These are phyloP conservation scores for Pristionchus arcanus DNA, from an alignment of 2,888 invertebrate species.

Conservation along the genomic window DNA sequence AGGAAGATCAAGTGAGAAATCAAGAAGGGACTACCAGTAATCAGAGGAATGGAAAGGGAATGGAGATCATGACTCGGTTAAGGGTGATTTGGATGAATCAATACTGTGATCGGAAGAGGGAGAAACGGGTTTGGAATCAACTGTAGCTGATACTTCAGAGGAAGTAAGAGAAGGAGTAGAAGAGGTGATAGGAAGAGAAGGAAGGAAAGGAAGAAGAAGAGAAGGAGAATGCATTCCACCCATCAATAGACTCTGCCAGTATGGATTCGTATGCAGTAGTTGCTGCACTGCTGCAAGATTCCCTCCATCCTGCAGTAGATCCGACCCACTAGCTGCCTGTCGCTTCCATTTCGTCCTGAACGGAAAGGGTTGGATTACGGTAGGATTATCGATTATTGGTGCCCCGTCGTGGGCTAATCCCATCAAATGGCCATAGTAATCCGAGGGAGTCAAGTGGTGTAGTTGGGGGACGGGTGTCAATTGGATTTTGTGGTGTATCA, in stretches of 20 bases:
- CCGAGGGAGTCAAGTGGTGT: conserved; percentile 27
- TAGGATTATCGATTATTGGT: conserved; percentile 36
- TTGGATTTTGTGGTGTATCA: not conserved
- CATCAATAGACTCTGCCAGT: conserved; percentile 13
- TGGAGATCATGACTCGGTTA: not conserved
- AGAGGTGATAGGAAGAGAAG: not conserved
- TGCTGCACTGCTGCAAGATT: conserved; percentile 41
- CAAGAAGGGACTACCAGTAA: conserved; percentile 23
- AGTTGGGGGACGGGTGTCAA: not conserved
- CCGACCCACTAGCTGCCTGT: conserved; percentile 1
- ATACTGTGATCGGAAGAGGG: not conserved
- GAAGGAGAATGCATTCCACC: not conserved
- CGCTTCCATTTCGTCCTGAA: conserved; percentile 47
- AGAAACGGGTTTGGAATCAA: conserved; percentile 26
- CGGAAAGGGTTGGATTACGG: conserved; percentile 13
- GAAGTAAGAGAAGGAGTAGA: not conserved
- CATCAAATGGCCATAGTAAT: not conserved
- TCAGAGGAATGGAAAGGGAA: not conserved
- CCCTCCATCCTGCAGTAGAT: not conserved
- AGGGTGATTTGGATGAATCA: not conserved
- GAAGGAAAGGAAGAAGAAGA: conserved; percentile 6
- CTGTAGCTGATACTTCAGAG: not conserved
- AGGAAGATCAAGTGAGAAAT: not conserved
- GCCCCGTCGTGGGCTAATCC: not conserved
- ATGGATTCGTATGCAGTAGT: not conserved